Evolutionary conservation across 2,797 vertebrate genomes (phyloP).

Genomic region (Sciurus vulgaris): DNA sequence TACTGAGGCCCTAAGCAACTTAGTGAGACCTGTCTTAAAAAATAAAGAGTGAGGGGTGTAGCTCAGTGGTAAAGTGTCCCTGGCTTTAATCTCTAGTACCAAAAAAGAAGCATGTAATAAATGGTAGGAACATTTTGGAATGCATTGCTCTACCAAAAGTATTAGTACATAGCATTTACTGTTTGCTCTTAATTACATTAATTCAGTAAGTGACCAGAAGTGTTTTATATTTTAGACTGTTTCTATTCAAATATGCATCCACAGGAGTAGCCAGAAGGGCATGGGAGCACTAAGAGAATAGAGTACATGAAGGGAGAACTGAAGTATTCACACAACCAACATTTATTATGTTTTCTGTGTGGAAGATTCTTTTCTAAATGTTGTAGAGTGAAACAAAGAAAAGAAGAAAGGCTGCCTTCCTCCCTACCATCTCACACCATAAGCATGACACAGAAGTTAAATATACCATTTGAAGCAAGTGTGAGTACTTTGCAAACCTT

Average conservation of each 20-base stretch:
- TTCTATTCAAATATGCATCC: not conserved
- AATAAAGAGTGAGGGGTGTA: too few species aligned
- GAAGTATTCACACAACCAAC: not conserved
- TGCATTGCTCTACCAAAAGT: constrained; percentile 4
- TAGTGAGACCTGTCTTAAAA: too few species aligned
- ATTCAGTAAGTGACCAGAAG: not conserved
- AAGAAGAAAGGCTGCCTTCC: not conserved
- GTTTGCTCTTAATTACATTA: not conserved
- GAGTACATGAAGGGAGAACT: not conserved
- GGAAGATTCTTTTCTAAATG: constrained; percentile 34
- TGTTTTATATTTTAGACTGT: not conserved
- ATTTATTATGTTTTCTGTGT: not conserved
- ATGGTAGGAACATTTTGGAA: constrained; percentile 15
- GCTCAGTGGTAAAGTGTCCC: too few species aligned
- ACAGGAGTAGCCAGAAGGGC: not conserved
- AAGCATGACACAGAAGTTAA: constrained; percentile 23
- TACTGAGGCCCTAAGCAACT: too few species aligned
- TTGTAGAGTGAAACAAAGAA: constrained; percentile 1
- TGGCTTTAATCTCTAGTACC: too few species aligned
- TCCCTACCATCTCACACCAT: not conserved
- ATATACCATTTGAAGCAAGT: not conserved
- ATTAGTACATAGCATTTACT: constrained; percentile 6
- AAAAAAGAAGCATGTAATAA: not conserved
- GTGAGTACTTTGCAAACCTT: constrained; percentile 18
- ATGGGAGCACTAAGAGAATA: not conserved